Evolutionary conservation across 2,113 vertebrate genomes (phyloP).

Genomic region (Gallinago undulata): DNA sequence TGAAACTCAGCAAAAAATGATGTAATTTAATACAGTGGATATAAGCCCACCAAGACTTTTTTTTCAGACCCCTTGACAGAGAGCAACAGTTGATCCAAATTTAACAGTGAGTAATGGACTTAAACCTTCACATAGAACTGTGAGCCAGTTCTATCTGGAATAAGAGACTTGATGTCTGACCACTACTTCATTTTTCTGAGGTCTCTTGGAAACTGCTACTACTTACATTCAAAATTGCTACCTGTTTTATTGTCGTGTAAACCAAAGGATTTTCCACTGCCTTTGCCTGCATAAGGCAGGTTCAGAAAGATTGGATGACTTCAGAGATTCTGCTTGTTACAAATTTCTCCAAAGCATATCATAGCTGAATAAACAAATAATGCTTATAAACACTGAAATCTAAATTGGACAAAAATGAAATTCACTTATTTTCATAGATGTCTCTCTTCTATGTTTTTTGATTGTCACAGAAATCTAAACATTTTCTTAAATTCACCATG

Average conservation of each 20-base stretch:
- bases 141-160: not conserved
- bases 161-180: not conserved
- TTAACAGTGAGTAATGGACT: not conserved
- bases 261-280: not conserved
- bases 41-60: not conserved
- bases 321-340: not conserved
- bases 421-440: not conserved
- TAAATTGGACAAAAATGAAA: not conserved
- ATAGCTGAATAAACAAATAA: not conserved
- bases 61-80: not conserved
- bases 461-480: not conserved
- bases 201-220: not conserved
- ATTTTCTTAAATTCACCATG: not conserved
- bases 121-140: not conserved
- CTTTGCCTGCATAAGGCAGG: not conserved
- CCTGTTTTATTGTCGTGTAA: not conserved
- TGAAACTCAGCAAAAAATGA: not conserved
- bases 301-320: not conserved
- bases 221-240: not conserved
- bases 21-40: not conserved
- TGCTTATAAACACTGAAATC: not conserved
- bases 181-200: not conserved
- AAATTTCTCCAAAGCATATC: not conserved
- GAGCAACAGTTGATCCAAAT: not conserved
- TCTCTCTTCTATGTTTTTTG: not conserved